Evolutionary conservation across 2,797 vertebrate species (phyloP).

Genomic region (Hypotaenidia okinawae): DNA sequence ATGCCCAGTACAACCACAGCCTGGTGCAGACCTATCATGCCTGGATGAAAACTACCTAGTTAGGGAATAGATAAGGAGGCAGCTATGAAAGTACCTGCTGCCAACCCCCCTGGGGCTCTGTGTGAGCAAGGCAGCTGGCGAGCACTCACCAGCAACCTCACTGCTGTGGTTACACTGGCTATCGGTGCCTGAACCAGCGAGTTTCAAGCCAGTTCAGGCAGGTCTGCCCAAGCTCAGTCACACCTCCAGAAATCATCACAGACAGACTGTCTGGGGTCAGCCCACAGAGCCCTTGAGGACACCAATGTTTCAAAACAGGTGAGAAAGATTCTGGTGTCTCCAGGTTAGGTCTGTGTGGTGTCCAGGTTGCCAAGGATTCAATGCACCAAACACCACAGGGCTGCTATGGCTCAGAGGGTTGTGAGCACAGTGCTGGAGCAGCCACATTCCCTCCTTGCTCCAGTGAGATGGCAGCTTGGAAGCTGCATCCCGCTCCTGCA

Average conservation of each 20-base stretch:
- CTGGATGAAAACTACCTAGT: background rate
- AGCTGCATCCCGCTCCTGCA: background rate
- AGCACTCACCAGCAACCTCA: background rate
- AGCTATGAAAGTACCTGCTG: background rate
- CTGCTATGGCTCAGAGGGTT: background rate
- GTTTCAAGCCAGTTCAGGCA: background rate
- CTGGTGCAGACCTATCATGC: accelerated
- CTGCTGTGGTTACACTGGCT: background rate
- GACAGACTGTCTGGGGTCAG: background rate
- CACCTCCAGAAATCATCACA: background rate
- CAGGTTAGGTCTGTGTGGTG: background rate
- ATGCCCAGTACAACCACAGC: background rate
- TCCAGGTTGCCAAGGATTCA: background rate
- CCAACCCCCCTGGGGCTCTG: background rate
- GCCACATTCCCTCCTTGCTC: background rate
- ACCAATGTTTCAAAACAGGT: accelerated
- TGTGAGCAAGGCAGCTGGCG: background rate
- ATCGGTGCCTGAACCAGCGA: background rate
- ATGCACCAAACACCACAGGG: background rate
- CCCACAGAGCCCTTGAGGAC: background rate
- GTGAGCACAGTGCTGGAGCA: background rate
- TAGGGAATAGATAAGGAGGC: background rate
- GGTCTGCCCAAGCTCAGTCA: background rate
- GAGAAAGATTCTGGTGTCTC: accelerated
- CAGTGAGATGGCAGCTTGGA: accelerated